phyloP scores from a whole-genome alignment of 2,888 invertebrate genomes.

The Homarus gammarus region DNA sequence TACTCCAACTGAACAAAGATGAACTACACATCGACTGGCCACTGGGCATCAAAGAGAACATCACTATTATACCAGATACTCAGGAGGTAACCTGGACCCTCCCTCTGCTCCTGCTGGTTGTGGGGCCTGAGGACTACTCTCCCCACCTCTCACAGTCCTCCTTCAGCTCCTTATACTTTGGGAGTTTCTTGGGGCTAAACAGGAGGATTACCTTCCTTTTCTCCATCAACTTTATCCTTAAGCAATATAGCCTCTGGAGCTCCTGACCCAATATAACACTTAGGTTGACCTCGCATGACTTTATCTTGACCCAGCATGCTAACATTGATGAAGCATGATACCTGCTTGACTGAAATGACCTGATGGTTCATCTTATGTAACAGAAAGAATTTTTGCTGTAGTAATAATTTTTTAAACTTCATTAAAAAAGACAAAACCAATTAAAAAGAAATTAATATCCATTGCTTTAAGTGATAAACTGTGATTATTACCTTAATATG shows the following conservation, averaged over 20 bases:
- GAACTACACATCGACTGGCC: constrained; percentile 98
- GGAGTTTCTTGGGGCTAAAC: background rate
- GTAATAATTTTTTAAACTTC: background rate
- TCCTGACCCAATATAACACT: constrained; percentile 20
- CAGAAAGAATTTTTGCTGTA: background rate
- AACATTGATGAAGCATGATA: constrained; percentile 39
- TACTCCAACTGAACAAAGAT: constrained; percentile 99
- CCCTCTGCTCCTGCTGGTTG: constrained; percentile 37
- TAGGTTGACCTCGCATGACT: constrained; percentile 55
- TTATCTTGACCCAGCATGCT: constrained; percentile 45
- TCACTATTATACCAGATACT: constrained; percentile 92
- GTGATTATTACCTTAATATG: background rate
- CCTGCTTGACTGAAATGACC: constrained; percentile 11
- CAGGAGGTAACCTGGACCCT: constrained; percentile 89
- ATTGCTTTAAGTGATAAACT: background rate
- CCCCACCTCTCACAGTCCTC: background rate
- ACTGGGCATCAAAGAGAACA: constrained; percentile 94
- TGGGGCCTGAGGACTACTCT: constrained; percentile 38
- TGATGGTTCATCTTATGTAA: background rate
- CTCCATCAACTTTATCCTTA: constrained; percentile 2
- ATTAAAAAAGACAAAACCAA: background rate
- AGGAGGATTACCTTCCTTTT: background rate
- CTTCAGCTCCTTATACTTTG: constrained; percentile 4
- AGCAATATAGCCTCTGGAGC: constrained; percentile 16
- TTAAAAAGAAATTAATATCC: background rate